These are phyloP conservation scores for Formica selysi DNA, from an alignment of 1,140 invertebrate species.

Conservation along the genomic window DNA sequence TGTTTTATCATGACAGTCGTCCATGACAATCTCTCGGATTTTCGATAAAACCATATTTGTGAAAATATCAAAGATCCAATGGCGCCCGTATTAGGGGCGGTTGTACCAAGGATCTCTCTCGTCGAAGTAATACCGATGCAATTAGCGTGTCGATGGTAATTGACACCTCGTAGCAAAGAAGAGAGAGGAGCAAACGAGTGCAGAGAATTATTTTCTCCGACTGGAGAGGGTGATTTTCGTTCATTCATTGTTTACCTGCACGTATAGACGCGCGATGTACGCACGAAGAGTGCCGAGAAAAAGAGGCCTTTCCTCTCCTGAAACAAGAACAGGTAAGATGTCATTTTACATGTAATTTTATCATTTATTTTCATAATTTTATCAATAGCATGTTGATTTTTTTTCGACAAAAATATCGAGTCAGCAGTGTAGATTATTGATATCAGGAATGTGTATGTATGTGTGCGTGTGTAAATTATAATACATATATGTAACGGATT, in stretches of 20 bases:
- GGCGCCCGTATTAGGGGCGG: neutral
- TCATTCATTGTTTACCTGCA: slow-evolving; percentile 24
- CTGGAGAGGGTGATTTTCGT: slow-evolving; percentile 23
- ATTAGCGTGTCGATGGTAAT: slow-evolving; percentile 45
- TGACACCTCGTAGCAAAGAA: slow-evolving; percentile 4
- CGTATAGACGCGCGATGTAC: slow-evolving; percentile 44
- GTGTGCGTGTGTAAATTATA: no score
- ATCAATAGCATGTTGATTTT: neutral
- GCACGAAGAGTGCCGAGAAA: slow-evolving; percentile 69
- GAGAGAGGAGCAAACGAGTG: slow-evolving; percentile 31
- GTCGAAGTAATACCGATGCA: slow-evolving; percentile 17
- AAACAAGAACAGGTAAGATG: slow-evolving; percentile 73
- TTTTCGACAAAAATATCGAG: neutral
- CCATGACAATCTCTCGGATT: neutral
- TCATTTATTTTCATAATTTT: neutral
- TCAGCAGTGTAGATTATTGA: neutral
- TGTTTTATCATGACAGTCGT: neutral
- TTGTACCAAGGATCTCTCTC: neutral
- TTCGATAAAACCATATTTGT: neutral
- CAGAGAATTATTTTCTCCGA: slow-evolving; percentile 13
- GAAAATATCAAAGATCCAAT: neutral
- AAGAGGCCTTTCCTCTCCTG: slow-evolving; percentile 71
- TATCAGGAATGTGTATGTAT: neutral
- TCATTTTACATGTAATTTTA: neutral
- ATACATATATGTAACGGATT: no score